phyloP scores from a whole-genome alignment of 2,797 vertebrate species.

The Chaunax sp. region DNA sequence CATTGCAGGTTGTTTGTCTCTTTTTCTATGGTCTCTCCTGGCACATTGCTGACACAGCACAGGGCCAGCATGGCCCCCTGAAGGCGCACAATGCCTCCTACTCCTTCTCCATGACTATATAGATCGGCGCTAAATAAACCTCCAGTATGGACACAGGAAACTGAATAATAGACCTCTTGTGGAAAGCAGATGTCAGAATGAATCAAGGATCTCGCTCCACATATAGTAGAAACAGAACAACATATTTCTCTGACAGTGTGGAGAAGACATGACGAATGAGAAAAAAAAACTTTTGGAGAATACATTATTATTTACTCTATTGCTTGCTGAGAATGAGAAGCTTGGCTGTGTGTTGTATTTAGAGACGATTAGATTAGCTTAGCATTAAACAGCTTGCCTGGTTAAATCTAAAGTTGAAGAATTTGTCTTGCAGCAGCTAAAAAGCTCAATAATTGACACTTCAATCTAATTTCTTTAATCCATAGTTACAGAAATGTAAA shows the following conservation, averaged over 20 bases:
- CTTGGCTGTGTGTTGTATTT: neutral
- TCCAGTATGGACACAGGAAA: slow-evolving; percentile 90
- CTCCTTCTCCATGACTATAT: slow-evolving; percentile 68
- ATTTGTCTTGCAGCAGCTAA: neutral
- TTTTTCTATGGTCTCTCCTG: slow-evolving; percentile 21
- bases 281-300: slow-evolving; percentile 18
- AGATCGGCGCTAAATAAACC: slow-evolving; percentile 88
- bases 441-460: neutral
- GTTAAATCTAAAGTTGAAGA: neutral
- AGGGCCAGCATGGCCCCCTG: slow-evolving; percentile 21
- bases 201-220: slow-evolving; percentile 53
- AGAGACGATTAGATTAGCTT: neutral
- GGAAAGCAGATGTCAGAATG: slow-evolving; percentile 70
- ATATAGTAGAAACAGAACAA: slow-evolving; percentile 7
- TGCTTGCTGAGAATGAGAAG: neutral
- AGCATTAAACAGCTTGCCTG: neutral
- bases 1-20: neutral
- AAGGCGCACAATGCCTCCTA: slow-evolving; percentile 26
- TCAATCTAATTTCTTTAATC: neutral
- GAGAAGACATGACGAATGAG: slow-evolving; percentile 8
- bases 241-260: slow-evolving; percentile 17
- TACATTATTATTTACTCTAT: neutral
- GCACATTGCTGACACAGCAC: slow-evolving; percentile 88
- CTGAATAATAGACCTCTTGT: slow-evolving; percentile 62
- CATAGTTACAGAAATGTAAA: neutral